Evolutionary conservation across 2,888 invertebrate genomes (phyloP), one percentile per base, ranked within the genome.

Genomic region (Mesorhabditis sp.): DNA sequence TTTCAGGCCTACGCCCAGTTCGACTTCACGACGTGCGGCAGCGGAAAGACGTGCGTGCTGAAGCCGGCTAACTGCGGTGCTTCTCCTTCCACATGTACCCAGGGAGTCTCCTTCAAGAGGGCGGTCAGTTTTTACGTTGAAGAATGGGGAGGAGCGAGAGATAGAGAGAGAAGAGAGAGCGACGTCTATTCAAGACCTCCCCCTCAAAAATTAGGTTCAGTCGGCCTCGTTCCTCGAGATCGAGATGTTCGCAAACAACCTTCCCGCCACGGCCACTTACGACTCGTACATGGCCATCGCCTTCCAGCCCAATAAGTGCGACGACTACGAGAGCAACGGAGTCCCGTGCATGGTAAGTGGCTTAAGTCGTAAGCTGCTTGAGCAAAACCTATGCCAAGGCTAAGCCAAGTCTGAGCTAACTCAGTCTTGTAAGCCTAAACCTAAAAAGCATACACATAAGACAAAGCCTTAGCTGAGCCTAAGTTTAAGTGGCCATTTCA

Each of bases 211-310:
- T 50, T 50, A 13, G 7, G 7, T 50, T n/a, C 58, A 50, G 58
- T 50, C 58, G n/a, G 58, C 58, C 1, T 50, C 58, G n/a, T 50
- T 50, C 58, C n/a, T 50, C 10, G 58, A 50, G 58, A 50, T 50
- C 58, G 58, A 50, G 58, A 50, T 50, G 58, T 50, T 50, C 58
- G 58, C 58, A 1, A 50, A 10, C 10, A 50, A 50, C n/a, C 58
- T 50, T 2, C 58, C 58, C 7, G 10, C 58, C 58, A 50, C 58
- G 10, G 58, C 58, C 58, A 50, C 10, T 50, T 50, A 50, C n/a
- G 58, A 50, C 58, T 50, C 58, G 58, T 50, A n/a, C 10, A 50
- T 50, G 58, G 58, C 58, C 58, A n/a, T 50, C 58, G 58, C 58
- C 58, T 50, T 50, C 58, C 58, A 50, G n/a, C 10, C 58, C 10